A percentile compares a stretch with the other conserved stretches of the same genome.
phyloP scores from a whole-genome alignment of 2,888 invertebrate genomes.

The Agapetus fuscipes region DNA sequence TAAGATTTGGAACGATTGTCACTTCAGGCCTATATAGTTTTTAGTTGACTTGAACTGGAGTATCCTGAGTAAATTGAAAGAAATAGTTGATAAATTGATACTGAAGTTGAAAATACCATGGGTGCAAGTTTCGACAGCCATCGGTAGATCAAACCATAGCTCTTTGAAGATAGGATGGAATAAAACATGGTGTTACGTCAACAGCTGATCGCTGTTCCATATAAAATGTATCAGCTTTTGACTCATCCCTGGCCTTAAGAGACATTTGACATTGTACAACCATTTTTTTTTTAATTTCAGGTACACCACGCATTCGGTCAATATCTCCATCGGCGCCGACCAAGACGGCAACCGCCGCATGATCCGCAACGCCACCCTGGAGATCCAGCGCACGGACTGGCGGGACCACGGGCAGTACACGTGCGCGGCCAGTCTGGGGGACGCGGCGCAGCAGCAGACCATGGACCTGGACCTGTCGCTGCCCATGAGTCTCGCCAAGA shows the following conservation, averaged over 20 bases:
- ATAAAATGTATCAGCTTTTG: too few species aligned
- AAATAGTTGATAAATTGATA: too few species aligned
- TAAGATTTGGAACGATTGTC: too few species aligned
- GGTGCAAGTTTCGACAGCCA: too few species aligned
- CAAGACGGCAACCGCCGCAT: conserved; percentile 27
- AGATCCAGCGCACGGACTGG: conserved; percentile 28
- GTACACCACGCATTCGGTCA: neutral
- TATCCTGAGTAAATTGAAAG: too few species aligned
- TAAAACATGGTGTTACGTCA: neutral
- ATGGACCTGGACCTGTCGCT: conserved; percentile 30
- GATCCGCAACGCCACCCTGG: conserved; percentile 27
- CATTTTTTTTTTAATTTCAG: conserved; percentile 2
- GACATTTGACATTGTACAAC: neutral
- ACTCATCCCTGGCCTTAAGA: neutral
- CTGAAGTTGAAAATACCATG: too few species aligned
- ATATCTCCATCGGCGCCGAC: conserved; percentile 23
- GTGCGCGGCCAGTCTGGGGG: conserved; percentile 27
- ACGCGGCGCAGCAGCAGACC: conserved; percentile 21
- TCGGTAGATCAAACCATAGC: too few species aligned
- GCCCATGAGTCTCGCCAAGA: conserved; percentile 26
- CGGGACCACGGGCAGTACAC: conserved; percentile 34
- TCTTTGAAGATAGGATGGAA: too few species aligned
- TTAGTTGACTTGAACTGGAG: too few species aligned
- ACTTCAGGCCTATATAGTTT: too few species aligned
- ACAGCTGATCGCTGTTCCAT: neutral